phyloP scores from a whole-genome alignment of 2,113 vertebrate species.

The Chelonoidis abingdonii region DNA sequence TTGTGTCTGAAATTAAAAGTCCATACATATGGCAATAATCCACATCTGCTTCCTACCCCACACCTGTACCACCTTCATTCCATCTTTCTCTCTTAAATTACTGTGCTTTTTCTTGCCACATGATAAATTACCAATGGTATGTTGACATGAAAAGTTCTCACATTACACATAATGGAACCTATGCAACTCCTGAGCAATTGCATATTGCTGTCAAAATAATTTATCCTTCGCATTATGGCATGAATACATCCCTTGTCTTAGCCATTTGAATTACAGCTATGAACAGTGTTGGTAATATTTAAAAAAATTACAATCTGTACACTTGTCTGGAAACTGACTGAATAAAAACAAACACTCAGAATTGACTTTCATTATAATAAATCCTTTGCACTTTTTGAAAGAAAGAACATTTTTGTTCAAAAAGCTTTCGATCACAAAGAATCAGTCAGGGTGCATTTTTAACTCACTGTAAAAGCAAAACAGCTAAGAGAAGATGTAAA shows the following conservation, averaged over 20 bases:
- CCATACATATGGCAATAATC: background rate
- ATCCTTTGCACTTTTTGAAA: slow-evolving; percentile 1
- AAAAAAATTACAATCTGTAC: background rate
- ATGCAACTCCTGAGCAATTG: slow-evolving; percentile 27
- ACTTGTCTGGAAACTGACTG: background rate
- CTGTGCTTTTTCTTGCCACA: background rate
- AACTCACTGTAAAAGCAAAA: background rate
- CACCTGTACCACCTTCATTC: background rate
- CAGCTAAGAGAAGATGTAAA: background rate
- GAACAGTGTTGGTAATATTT: background rate
- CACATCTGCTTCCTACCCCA: background rate
- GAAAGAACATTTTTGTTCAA: background rate
- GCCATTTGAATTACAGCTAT: slow-evolving; percentile 17
- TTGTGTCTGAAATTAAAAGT: background rate
- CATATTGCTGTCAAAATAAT: slow-evolving; percentile 48
- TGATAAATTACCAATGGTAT: background rate
- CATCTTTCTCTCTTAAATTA: background rate
- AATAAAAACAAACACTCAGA: background rate
- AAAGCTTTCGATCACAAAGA: background rate
- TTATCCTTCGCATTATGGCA: slow-evolving; percentile 38
- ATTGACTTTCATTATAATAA: slow-evolving; percentile 13
- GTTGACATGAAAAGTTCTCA: background rate
- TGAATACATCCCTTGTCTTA: slow-evolving; percentile 32
- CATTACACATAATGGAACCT: slow-evolving; percentile 20
- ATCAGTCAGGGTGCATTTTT: background rate